Percentiles rank a stretch among this genome's conserved stretches.
These are phyloP conservation scores for Triplophysa bombifrons DNA, from an alignment of 2,797 vertebrate genomes.

Conservation along the genomic window DNA sequence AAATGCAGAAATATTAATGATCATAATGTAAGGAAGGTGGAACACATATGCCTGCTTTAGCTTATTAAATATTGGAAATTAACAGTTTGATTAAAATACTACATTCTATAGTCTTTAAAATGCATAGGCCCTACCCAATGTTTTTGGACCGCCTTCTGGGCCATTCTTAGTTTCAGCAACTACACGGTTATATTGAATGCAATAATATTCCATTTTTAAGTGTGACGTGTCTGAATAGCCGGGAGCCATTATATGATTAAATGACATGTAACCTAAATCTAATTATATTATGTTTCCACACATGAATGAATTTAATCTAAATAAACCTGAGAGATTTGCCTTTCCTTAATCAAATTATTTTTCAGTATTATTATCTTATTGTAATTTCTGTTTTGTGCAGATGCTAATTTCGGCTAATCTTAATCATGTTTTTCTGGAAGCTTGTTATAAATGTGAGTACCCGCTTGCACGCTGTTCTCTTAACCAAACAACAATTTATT, in stretches of 20 bases:
- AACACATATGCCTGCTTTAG: too few species aligned
- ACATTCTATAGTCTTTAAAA: too few species aligned
- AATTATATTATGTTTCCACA: neutral
- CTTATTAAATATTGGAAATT: too few species aligned
- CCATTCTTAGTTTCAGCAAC: too few species aligned
- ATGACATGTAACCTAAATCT: neutral
- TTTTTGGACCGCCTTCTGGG: too few species aligned
- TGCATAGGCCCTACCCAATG: too few species aligned
- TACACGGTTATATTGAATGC: too few species aligned
- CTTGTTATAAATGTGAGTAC: conserved; percentile 30
- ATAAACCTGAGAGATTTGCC: neutral
- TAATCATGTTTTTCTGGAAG: conserved; percentile 47
- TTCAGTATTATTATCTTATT: conserved; percentile 29
- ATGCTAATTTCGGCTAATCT: conserved; percentile 26
- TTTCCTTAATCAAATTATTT: conserved; percentile 34
- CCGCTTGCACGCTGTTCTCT: conserved; percentile 14
- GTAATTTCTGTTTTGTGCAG: conserved; percentile 1
- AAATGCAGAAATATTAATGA: too few species aligned
- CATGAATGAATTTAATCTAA: neutral
- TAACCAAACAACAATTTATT: neutral
- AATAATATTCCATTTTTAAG: too few species aligned
- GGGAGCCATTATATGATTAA: neutral
- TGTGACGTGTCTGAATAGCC: neutral
- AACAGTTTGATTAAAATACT: too few species aligned
- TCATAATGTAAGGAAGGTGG: too few species aligned